Conservation (phyloP, 1,140 invertebrate genomes). For the Protaetia brevitarsis region DNA sequence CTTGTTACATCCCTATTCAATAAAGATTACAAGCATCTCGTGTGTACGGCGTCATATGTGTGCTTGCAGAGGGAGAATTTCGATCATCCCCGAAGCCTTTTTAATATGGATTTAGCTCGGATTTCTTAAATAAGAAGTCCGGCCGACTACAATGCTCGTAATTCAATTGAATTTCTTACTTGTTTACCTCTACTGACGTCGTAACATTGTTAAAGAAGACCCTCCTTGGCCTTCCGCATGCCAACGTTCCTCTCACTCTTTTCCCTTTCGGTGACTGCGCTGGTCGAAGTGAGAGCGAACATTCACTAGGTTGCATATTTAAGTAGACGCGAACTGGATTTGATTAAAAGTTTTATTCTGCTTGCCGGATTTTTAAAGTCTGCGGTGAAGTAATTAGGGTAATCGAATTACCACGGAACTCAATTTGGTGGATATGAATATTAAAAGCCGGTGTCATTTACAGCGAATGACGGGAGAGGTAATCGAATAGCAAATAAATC, state of each 20-base stretch:
- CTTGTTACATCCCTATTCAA: conserved; percentile 11
- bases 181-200: neutral
- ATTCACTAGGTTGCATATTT: conserved; percentile 1
- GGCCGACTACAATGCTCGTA: conserved; percentile 5
- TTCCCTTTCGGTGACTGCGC: neutral
- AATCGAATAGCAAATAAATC: neutral
- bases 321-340: neutral
- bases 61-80: neutral
- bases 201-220: neutral
- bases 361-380: neutral
- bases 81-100: neutral
- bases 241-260: neutral
- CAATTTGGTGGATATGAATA: conserved; percentile 5
- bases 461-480: neutral
- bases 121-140: conserved; percentile 15
- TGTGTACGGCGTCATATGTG: conserved; percentile 12
- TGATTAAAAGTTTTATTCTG: conserved; percentile 16
- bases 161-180: conserved; percentile 4
- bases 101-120: conserved; percentile 18
- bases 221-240: neutral
- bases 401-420: neutral
- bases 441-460: neutral
- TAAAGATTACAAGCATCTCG: conserved; percentile 7
- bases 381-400: neutral
- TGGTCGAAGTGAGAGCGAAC: neutral